Evolutionary conservation across 2,113 vertebrate species (phyloP).

Genomic region (Salminus brasiliensis): DNA sequence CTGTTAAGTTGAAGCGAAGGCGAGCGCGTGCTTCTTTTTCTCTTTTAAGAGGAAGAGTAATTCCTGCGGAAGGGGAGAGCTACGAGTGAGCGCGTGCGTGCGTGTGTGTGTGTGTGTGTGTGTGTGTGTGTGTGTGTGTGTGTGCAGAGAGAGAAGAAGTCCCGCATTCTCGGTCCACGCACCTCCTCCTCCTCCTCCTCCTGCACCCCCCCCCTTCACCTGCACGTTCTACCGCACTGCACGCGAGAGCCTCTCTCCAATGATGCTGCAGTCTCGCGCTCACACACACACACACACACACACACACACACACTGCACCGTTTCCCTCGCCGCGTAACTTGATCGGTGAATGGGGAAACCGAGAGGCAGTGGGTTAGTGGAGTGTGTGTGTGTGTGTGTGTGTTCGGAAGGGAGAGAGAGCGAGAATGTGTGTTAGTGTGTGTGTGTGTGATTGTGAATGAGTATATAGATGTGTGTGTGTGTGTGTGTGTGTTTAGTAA

Average conservation of each 20-base stretch:
- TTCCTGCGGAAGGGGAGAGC: constrained; percentile 55
- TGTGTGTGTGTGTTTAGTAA: background rate
- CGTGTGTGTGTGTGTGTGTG: constrained; percentile 58
- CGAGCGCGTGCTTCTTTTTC: background rate
- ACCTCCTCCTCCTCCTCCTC: constrained; percentile 62
- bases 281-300: constrained; percentile 33
- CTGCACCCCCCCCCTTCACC: constrained; percentile 82
- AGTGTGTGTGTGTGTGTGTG: constrained; percentile 10
- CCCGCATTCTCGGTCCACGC: constrained; percentile 84
- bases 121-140: constrained; percentile 33
- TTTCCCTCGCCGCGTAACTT: constrained; percentile 78
- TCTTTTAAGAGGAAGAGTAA: constrained; percentile 38
- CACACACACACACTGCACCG: constrained; percentile 73
- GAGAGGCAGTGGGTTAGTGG: constrained; percentile 24
- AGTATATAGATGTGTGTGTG: background rate
- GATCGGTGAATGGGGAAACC: constrained; percentile 71
- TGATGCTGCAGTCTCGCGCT: constrained; percentile 90
- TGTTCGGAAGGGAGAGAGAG: background rate
- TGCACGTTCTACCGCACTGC: constrained; percentile 86
- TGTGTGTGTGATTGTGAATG: background rate
- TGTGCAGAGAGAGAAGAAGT: constrained; percentile 67
- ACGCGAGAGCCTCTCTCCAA: constrained; percentile 87
- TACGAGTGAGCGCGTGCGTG: background rate
- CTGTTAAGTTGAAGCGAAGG: background rate
- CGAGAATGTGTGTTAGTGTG: background rate